These are phyloP conservation scores for Cheilosia grossa DNA, from an alignment of 2,888 invertebrate species.

Conservation along the genomic window DNA sequence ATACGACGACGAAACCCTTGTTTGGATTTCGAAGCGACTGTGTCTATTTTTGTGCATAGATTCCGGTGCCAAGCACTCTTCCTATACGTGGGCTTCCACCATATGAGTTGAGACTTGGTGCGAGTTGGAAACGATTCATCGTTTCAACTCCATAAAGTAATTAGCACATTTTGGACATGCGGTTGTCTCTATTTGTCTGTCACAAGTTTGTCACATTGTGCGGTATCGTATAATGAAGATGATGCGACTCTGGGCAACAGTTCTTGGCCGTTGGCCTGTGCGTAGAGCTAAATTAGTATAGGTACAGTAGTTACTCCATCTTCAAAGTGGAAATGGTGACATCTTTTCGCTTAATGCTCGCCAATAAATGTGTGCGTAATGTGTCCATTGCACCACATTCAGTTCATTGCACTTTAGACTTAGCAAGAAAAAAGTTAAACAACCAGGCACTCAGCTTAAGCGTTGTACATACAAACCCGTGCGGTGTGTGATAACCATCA, in stretches of 20 bases:
- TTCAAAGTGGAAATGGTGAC: constrained; percentile 52
- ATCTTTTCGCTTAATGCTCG: constrained; percentile 64
- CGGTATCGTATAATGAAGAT: constrained; percentile 39
- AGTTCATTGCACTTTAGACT: constrained; percentile 62
- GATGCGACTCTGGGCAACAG: constrained; percentile 52
- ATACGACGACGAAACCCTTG: constrained; percentile 55
- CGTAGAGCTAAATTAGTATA: constrained; percentile 60
- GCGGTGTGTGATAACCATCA: constrained; percentile 54
- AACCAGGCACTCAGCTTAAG: constrained; percentile 23
- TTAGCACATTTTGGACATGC: constrained; percentile 66
- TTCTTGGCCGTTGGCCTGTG: constrained; percentile 61
- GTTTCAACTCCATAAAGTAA: constrained; percentile 65
- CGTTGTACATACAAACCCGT: constrained; percentile 44
- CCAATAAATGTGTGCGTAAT: constrained; percentile 60
- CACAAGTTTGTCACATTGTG: constrained; percentile 41
- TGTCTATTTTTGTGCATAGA: constrained; percentile 59
- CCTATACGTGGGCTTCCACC: constrained; percentile 51
- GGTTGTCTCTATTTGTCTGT: constrained; percentile 42
- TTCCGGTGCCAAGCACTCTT: constrained; percentile 42
- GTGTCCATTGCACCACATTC: constrained; percentile 67
- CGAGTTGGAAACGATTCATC: constrained; percentile 56
- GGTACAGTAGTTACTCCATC: constrained; percentile 50
- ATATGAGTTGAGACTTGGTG: constrained; percentile 55
- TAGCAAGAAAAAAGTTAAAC: constrained; percentile 14
- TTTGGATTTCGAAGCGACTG: constrained; percentile 33